Evolutionary conservation across 1,140 invertebrate species (phyloP).

Genomic region (Myzus persicae): DNA sequence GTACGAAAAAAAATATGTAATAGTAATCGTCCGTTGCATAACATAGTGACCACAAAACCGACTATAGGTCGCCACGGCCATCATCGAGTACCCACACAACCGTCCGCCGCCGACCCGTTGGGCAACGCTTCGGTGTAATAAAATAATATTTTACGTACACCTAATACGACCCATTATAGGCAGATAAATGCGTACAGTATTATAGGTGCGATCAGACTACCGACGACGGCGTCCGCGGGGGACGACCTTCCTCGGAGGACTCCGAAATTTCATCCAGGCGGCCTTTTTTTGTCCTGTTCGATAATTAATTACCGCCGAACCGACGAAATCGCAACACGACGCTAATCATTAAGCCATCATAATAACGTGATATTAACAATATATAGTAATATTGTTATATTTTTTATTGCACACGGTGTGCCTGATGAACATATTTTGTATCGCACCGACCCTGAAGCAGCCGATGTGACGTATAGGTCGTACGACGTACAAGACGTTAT

Average conservation of each 20-base stretch:
- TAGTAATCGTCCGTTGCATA: constrained; percentile 36
- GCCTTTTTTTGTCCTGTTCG: neutral
- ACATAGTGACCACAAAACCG: constrained; percentile 39
- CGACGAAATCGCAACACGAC: neutral
- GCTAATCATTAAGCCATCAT: neutral
- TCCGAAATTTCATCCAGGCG: neutral
- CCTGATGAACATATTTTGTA: too few species aligned
- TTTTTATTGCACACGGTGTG: too few species aligned
- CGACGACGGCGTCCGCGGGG: neutral
- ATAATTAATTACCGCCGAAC: too few species aligned
- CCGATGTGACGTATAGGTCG: too few species aligned
- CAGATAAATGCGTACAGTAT: neutral
- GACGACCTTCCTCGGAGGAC: neutral
- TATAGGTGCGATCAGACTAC: neutral
- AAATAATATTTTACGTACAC: neutral
- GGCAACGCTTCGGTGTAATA: neutral
- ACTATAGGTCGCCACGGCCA: neutral
- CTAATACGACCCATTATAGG: neutral
- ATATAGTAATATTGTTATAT: neutral
- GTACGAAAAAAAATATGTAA: neutral
- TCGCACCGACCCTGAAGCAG: too few species aligned
- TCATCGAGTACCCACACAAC: neutral
- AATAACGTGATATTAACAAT: neutral
- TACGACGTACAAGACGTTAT: too few species aligned
- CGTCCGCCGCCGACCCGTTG: neutral